These are phyloP conservation scores for Leptobrachium leishanense DNA, from an alignment of 2,113 vertebrate genomes.

Conservation along the genomic window DNA sequence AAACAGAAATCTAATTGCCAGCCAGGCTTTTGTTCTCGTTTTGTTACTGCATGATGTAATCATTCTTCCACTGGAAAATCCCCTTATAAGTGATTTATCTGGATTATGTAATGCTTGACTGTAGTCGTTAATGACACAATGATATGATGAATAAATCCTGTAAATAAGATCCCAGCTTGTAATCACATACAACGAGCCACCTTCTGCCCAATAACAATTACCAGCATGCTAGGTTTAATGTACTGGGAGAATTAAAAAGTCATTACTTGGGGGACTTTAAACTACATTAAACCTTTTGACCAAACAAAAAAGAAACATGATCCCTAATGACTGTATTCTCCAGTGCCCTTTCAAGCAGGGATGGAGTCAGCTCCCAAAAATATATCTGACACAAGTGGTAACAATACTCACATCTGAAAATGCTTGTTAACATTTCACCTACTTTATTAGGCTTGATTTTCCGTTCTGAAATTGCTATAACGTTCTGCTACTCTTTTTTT, in stretches of 20 bases:
- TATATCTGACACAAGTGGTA: background rate
- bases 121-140: conserved; percentile 45
- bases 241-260: conserved; percentile 9
- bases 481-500: background rate
- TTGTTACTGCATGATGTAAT: conserved; percentile 56
- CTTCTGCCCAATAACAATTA: conserved; percentile 35
- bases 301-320: background rate
- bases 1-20: conserved; percentile 51
- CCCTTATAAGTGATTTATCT: conserved; percentile 56
- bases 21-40: conserved; percentile 57
- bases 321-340: background rate
- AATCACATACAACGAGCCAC: conserved; percentile 13
- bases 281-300: conserved; percentile 10
- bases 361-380: background rate
- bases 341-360: background rate
- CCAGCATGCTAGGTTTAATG: background rate
- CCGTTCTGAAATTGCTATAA: background rate
- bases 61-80: conserved; percentile 63
- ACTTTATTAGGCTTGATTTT: background rate
- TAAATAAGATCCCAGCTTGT: conserved; percentile 52
- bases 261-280: background rate
- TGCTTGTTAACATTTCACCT: background rate
- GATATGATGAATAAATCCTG: conserved; percentile 41
- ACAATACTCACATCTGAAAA: background rate
- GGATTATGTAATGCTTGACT: conserved; percentile 52